phyloP scores from a whole-genome alignment of 2,797 vertebrate species.

The Telmatherina bonti region DNA sequence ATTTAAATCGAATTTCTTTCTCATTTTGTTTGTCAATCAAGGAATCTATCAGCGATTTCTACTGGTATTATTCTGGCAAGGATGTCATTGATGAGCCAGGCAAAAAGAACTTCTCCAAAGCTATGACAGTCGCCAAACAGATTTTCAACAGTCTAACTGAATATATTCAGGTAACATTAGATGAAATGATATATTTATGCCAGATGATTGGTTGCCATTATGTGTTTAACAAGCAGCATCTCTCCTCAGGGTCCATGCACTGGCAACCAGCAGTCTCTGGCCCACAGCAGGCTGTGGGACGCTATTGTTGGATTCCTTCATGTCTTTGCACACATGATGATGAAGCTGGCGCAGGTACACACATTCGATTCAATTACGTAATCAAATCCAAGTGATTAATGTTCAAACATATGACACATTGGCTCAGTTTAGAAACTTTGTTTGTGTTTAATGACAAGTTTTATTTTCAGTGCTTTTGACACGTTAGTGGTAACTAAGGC shows the following conservation, averaged over 20 bases:
- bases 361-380: neutral
- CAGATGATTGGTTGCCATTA: neutral
- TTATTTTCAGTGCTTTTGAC: constrained; percentile 29
- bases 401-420: neutral
- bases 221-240: constrained; percentile 23
- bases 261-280: constrained; percentile 96
- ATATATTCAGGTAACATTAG: constrained; percentile 90
- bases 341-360: constrained; percentile 95
- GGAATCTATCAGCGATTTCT: constrained; percentile 98
- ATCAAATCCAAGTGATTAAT: neutral
- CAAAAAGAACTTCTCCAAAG: constrained; percentile 98
- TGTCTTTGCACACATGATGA: constrained; percentile 99
- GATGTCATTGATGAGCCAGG: constrained; percentile 95
- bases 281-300: constrained; percentile 96
- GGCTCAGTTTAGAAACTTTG: neutral
- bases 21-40: constrained; percentile 51
- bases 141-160: constrained; percentile 96
- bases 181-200: neutral
- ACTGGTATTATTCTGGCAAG: constrained; percentile 98
- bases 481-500: constrained; percentile 4
- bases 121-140: constrained; percentile 96
- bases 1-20: neutral
- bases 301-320: constrained; percentile 97
- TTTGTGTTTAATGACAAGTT: constrained; percentile 7
- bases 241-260: constrained; percentile 89